These are phyloP conservation scores for Hyppa rectilinea DNA, from an alignment of 2,888 invertebrate species.

Conservation along the genomic window DNA sequence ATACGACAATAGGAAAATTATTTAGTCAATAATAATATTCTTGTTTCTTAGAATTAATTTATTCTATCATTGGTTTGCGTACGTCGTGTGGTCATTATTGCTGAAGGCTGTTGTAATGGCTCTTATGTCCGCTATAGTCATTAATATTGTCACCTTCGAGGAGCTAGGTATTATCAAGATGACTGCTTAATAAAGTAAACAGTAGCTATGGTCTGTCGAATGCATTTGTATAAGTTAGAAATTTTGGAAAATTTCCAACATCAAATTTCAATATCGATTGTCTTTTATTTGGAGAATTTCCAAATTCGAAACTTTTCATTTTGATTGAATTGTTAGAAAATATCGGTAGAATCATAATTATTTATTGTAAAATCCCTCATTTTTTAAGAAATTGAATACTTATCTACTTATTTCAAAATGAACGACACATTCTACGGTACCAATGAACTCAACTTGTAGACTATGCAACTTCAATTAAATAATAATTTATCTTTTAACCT, in stretches of 20 bases:
- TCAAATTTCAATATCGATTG: too few species aligned
- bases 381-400: too few species aligned
- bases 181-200: background rate
- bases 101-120: constrained; percentile 46
- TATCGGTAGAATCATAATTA: too few species aligned
- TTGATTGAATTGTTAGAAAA: background rate
- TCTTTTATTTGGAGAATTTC: too few species aligned
- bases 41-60: constrained; percentile 63
- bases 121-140: constrained; percentile 27
- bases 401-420: background rate
- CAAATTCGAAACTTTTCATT: too few species aligned
- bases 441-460: background rate
- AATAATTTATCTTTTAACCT: background rate
- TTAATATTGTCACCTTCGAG: constrained; percentile 50
- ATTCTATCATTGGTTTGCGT: constrained; percentile 50
- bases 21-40: constrained; percentile 44
- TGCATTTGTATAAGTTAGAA: too few species aligned
- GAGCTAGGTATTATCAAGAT: constrained; percentile 16
- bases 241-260: too few species aligned
- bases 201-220: background rate
- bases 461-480: background rate
- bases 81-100: constrained; percentile 44
- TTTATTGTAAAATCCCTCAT: too few species aligned
- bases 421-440: background rate
- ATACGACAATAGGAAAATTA: constrained; percentile 52